Evolutionary conservation across 2,113 vertebrate genomes (phyloP), one percentile per base, ranked within the genome.

Genomic region (Eulacestoma nigropectus): DNA sequence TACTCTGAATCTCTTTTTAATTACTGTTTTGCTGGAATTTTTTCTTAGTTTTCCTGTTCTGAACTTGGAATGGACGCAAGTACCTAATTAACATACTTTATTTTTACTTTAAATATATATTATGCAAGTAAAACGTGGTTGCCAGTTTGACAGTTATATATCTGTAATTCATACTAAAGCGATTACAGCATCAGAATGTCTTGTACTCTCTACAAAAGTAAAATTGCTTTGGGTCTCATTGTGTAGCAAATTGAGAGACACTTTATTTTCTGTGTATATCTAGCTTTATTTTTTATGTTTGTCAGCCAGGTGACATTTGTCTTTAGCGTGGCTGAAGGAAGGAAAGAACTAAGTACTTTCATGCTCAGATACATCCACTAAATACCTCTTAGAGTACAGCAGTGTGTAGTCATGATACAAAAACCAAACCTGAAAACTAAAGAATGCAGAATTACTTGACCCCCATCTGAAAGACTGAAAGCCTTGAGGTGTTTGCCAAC

Each of bases 21-120:
- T 85, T 95, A 91, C 77, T 88, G 56, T 94, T 97, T 94, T 87
- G 11, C 70, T 78, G 27, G 52, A 49, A 7, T 90, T 91, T 90
- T 90, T 82, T 79, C 75, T 86, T 37, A 20, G 27, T 67, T 93
- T 94, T 93, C 47, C 60, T 84, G 6, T 72, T 57, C 65, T 57
- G 50, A 93, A 94, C 75, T 97, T 95, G 91, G 72, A 96, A 16
- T 90, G 60, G 86, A n/a, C 93, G 92, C 63, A 8, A 37, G 35
- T 62, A 93, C 59, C 84, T 95, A 94, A 96, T 97, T 95, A 94
- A 94, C 85, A 76, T 65, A 59, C 72, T 94, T 96, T 90, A 70
- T 93, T 95, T 96, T 70, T 69, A 39, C 57, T 93, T 92, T 82
- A 95, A 87, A 70, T 82, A 62, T 52, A 39, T 89, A 53, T 74